Conservation (phyloP, 1,140 invertebrate species). For the Brachionus rotundiformis region DNA sequence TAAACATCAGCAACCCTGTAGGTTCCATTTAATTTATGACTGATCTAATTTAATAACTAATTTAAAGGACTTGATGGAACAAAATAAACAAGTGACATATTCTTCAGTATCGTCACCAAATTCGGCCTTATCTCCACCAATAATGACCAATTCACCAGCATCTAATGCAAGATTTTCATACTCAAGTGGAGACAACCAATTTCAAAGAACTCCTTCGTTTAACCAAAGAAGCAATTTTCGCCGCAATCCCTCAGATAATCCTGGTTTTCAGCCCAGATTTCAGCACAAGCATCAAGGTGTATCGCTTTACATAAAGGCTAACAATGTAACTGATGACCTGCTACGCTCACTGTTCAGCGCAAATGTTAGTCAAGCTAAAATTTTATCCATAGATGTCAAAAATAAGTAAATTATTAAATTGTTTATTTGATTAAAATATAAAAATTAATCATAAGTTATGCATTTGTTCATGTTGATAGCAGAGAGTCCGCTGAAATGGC, state of each 20-base stretch:
- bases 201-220: background rate
- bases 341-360: constrained; percentile 10
- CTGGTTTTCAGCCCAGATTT: background rate
- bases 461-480: constrained; percentile 44
- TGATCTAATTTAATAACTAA: too few relatives aligned
- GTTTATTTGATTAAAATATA: background rate
- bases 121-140: background rate
- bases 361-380: constrained; percentile 37
- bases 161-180: constrained; percentile 27
- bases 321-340: constrained; percentile 44
- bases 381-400: constrained; percentile 41
- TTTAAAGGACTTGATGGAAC: background rate
- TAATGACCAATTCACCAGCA: background rate
- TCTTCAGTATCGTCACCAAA: constrained; percentile 36
- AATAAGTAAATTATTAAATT: constrained; percentile 17
- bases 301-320: constrained; percentile 38
- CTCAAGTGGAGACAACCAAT: background rate
- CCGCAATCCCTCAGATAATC: constrained; percentile 8
- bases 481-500: constrained; percentile 47
- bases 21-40: background rate
- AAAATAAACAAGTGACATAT: constrained; percentile 49
- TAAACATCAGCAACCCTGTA: constrained; percentile 20
- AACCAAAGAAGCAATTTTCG: constrained; percentile 23
- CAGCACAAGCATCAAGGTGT: constrained; percentile 33
- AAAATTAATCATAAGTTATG: background rate